These are phyloP conservation scores for Centropyge bicolor DNA, from an alignment of 2,797 vertebrate genomes.

Conservation along the genomic window DNA sequence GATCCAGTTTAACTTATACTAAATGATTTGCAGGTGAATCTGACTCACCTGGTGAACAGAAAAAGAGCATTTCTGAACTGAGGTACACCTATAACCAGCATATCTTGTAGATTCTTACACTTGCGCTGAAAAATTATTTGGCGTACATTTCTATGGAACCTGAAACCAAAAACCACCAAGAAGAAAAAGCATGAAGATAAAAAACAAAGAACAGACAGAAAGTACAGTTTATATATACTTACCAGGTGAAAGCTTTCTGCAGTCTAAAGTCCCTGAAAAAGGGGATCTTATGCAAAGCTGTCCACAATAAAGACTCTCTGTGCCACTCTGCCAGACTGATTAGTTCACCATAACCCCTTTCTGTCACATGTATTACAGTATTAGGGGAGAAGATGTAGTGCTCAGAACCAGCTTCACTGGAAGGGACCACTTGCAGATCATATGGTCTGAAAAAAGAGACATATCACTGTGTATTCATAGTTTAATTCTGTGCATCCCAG, in stretches of 20 bases:
- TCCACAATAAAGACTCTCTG: slow-evolving; percentile 86
- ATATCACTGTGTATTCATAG: not conserved
- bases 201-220: not conserved
- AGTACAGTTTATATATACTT: slow-evolving; percentile 1
- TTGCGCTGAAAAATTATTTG: slow-evolving; percentile 61
- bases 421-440: slow-evolving; percentile 82
- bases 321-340: slow-evolving; percentile 86
- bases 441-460: slow-evolving; percentile 83
- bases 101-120: slow-evolving; percentile 65
- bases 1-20: not conserved
- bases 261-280: slow-evolving; percentile 86
- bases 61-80: slow-evolving; percentile 86
- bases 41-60: slow-evolving; percentile 82
- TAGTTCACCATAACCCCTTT: slow-evolving; percentile 74
- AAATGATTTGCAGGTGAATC: not conserved
- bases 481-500: not conserved
- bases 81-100: slow-evolving; percentile 83
- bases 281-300: slow-evolving; percentile 79
- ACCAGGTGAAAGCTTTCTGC: slow-evolving; percentile 84
- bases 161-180: slow-evolving; percentile 41
- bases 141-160: slow-evolving; percentile 83
- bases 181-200: not conserved
- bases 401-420: slow-evolving; percentile 79
- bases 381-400: slow-evolving; percentile 88
- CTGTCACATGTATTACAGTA: slow-evolving; percentile 85